phyloP scores from a whole-genome alignment of 2,797 vertebrate species.

The Dendrocincla tyrannina region DNA sequence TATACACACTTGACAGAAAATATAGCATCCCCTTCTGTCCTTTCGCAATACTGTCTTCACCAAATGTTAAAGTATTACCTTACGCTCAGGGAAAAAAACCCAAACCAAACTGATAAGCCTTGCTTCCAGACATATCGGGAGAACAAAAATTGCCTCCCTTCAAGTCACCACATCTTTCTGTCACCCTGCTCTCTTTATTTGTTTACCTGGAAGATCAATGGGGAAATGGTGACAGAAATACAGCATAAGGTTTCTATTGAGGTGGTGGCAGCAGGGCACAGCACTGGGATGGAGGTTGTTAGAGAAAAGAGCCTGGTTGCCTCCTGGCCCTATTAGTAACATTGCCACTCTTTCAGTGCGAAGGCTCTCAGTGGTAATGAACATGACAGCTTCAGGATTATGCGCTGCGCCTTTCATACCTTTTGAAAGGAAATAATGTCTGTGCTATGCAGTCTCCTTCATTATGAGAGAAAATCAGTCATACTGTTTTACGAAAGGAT shows the following conservation, averaged over 20 bases:
- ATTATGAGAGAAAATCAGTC: constrained; percentile 73
- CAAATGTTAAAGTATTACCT: not conserved
- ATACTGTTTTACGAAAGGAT: constrained; percentile 74
- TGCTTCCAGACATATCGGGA: not conserved
- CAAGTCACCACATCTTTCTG: constrained; percentile 5
- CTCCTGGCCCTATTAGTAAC: constrained; percentile 54
- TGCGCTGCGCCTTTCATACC: constrained; percentile 37
- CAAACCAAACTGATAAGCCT: not conserved
- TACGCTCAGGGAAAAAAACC: not conserved
- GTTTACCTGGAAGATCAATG: constrained; percentile 52
- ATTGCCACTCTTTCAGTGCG: not conserved
- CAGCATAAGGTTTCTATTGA: not conserved
- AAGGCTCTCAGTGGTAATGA: constrained; percentile 32
- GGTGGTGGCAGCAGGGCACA: not conserved
- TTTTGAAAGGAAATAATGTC: constrained; percentile 72
- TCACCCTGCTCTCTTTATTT: constrained; percentile 25
- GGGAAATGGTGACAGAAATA: not conserved
- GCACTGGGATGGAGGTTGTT: not conserved
- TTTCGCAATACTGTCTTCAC: not conserved
- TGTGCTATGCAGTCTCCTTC: constrained; percentile 61
- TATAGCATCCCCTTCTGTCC: not conserved
- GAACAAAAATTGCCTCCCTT: constrained; percentile 21
- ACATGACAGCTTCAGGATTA: constrained; percentile 61
- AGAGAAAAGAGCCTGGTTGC: constrained; percentile 34
- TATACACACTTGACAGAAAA: not conserved